phyloP scores from a whole-genome alignment of 2,888 invertebrate genomes.

The Drosophila tanythrix region DNA sequence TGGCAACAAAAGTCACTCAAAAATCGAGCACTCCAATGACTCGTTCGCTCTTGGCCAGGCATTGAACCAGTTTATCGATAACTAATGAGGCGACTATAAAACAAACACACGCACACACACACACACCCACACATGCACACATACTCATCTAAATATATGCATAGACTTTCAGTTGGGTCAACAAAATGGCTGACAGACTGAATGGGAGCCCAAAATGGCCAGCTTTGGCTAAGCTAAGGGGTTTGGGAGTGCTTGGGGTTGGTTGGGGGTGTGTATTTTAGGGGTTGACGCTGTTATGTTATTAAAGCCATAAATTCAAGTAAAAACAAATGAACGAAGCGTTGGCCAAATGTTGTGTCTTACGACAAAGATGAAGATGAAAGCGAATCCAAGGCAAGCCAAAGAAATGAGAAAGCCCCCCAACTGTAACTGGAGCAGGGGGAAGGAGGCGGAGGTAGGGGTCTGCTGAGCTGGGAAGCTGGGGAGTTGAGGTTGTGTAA shows the following conservation, averaged over 20 bases:
- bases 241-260: background rate
- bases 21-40: constrained; percentile 26
- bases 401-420: constrained; percentile 2
- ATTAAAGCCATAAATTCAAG: constrained; percentile 72
- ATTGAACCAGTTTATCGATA: constrained; percentile 71
- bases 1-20: constrained; percentile 43
- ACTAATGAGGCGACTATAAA: constrained; percentile 73
- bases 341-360: constrained; percentile 65
- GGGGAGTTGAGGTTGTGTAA: constrained; percentile 36
- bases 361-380: constrained; percentile 27
- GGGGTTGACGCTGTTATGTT: constrained; percentile 52
- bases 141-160: constrained; percentile 18
- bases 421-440: constrained; percentile 6
- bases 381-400: constrained; percentile 8
- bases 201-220: constrained; percentile 45
- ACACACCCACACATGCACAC: constrained; percentile 9
- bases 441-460: background rate
- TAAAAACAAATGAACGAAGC: constrained; percentile 71
- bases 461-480: background rate
- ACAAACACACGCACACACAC: constrained; percentile 44
- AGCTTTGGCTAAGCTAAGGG: constrained; percentile 14
- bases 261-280: background rate
- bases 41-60: constrained; percentile 45
- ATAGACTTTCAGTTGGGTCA: constrained; percentile 47
- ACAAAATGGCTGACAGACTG: constrained; percentile 62